Evolutionary conservation across 2,113 vertebrate species (phyloP).

Genomic region (Ploceus nigricollis): DNA sequence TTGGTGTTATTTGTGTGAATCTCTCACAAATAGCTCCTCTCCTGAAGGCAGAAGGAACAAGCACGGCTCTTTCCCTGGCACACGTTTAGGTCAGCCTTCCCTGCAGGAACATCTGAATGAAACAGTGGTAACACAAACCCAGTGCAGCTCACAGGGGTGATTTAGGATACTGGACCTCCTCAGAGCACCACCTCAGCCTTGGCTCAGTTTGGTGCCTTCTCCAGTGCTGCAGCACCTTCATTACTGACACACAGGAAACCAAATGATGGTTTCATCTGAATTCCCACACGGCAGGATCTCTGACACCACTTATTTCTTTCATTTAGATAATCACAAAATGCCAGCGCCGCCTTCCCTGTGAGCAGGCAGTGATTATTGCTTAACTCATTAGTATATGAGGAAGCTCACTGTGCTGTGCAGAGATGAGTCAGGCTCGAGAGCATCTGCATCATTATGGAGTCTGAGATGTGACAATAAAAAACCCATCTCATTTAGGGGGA

Average conservation of each 20-base stretch:
- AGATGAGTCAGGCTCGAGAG: not conserved
- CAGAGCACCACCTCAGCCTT: not conserved
- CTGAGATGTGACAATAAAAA: not conserved
- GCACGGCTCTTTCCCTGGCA: not conserved
- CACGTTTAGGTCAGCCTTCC: accelerated
- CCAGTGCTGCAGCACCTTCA: not conserved
- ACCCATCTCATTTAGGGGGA: not conserved
- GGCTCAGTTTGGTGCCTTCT: not conserved
- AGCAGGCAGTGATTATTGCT: not conserved
- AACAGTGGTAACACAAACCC: not conserved
- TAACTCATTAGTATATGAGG: not conserved
- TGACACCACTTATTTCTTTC: not conserved
- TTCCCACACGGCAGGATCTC: not conserved
- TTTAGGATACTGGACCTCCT: not conserved
- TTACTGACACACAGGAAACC: not conserved
- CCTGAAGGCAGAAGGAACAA: not conserved
- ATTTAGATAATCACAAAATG: not conserved
- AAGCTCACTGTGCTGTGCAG: not conserved
- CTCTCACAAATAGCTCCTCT: not conserved
- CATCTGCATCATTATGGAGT: not conserved
- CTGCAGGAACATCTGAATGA: not conserved
- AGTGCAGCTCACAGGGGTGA: too few relatives aligned
- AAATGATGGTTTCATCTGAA: not conserved
- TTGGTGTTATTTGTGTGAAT: accelerated
- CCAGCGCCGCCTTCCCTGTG: not conserved